Percentiles rank a stretch among this genome's conserved stretches.
Conservation (phyloP, 1,140 invertebrate genomes). For the Drosophila pseudoobscura region DNA sequence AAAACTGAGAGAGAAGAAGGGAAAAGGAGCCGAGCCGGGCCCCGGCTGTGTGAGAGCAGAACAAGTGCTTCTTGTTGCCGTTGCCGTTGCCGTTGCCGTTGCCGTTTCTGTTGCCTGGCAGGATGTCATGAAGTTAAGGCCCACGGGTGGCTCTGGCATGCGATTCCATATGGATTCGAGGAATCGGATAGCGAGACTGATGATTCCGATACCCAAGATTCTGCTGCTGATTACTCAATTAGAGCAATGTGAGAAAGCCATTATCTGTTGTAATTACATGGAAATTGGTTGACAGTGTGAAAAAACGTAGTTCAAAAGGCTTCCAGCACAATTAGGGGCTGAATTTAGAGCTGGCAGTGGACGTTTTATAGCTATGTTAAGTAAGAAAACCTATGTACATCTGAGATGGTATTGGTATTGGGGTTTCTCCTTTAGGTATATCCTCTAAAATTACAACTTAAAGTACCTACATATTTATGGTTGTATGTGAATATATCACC, state of each 20-base stretch:
- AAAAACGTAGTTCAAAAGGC: conserved; percentile 2
- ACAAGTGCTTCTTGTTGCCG: conserved; percentile 58
- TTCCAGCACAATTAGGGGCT: conserved; percentile 31
- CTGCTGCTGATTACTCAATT: conserved; percentile 68
- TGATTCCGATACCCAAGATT: conserved; percentile 12
- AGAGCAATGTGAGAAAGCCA: conserved; percentile 46
- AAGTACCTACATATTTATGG: no score
- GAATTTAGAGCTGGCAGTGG: conserved; percentile 17
- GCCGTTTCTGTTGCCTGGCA: conserved; percentile 29
- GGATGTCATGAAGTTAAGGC: conserved; percentile 53
- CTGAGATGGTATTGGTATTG: no score
- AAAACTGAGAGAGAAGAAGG: conserved; percentile 2
- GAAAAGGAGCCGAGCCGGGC: conserved; percentile 26
- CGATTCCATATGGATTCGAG: conserved; percentile 1
- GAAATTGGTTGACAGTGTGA: conserved; percentile 38
- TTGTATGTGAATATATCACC: no score
- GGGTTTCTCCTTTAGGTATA: no score
- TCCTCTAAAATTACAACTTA: no score
- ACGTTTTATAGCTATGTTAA: no score
- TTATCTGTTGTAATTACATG: conserved; percentile 51
- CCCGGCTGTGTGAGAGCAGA: conserved; percentile 40
- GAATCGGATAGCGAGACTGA: conserved; percentile 16
- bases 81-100: conserved; percentile 19
- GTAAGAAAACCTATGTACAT: no score
- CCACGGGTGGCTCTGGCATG: conserved; percentile 28